These are phyloP conservation scores for Sitta europaea DNA, from an alignment of 2,113 vertebrate species.

Conservation along the genomic window DNA sequence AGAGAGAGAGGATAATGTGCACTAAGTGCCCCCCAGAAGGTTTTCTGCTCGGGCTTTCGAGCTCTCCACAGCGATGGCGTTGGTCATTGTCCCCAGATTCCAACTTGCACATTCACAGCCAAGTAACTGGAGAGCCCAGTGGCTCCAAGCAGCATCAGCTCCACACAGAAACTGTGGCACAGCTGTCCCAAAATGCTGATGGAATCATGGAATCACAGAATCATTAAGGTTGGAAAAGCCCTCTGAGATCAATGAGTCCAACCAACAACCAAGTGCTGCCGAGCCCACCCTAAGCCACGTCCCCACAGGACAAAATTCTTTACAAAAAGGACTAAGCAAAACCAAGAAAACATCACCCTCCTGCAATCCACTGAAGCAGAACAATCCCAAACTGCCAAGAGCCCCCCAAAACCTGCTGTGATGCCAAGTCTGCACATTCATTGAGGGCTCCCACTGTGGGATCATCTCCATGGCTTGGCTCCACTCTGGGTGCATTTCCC, in stretches of 20 bases:
- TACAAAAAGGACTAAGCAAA: background rate
- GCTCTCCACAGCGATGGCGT: background rate
- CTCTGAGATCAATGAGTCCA: background rate
- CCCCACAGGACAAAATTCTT: background rate
- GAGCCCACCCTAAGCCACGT: background rate
- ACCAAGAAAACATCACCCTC: background rate
- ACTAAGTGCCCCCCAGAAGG: background rate
- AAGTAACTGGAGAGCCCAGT: accelerated
- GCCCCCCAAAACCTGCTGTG: background rate
- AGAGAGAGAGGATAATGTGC: background rate
- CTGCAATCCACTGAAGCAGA: background rate
- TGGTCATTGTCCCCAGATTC: background rate
- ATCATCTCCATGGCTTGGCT: accelerated
- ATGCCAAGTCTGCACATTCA: accelerated
- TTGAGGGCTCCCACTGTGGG: accelerated
- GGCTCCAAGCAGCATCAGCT: background rate
- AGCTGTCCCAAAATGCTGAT: background rate
- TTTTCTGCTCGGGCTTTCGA: background rate
- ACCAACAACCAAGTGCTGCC: background rate
- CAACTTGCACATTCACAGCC: background rate
- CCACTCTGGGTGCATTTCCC: background rate
- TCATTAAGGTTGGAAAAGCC: background rate
- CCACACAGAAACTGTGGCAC: background rate
- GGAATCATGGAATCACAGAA: background rate
- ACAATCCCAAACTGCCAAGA: background rate